phyloP scores from a whole-genome alignment of 2,113 vertebrate genomes.

The Oryzias woworae region DNA sequence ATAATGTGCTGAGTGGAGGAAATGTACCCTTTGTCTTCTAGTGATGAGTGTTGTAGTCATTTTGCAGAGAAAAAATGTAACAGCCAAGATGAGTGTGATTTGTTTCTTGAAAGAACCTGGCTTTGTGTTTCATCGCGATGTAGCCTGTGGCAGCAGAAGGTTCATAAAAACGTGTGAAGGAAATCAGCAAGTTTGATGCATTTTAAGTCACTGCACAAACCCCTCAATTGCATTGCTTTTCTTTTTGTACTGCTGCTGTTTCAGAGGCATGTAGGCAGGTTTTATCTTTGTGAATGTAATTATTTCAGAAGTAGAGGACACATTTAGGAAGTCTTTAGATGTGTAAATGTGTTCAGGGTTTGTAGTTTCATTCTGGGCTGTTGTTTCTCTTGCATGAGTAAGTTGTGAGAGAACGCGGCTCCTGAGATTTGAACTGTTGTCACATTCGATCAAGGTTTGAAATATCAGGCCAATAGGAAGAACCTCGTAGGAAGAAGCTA shows the following conservation, averaged over 20 bases:
- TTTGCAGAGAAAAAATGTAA: constrained; percentile 13
- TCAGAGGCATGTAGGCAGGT: constrained; percentile 10
- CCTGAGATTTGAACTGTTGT: constrained; percentile 31
- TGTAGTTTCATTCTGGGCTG: constrained; percentile 2
- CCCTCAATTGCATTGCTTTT: background rate
- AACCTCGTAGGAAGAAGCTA: constrained; percentile 28
- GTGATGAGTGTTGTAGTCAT: background rate
- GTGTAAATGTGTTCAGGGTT: constrained; percentile 26
- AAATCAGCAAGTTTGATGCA: constrained; percentile 3
- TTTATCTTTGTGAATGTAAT: constrained; percentile 37
- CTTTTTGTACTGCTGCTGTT: constrained; percentile 10
- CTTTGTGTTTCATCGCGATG: constrained; percentile 3
- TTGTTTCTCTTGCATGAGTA: constrained; percentile 10
- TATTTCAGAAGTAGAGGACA: constrained; percentile 12
- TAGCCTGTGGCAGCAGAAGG: constrained; percentile 1
- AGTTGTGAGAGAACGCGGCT: constrained; percentile 7
- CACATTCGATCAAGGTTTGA: constrained; percentile 49
- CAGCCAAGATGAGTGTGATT: constrained; percentile 9
- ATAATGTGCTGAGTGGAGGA: background rate
- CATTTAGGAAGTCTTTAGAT: constrained; percentile 4
- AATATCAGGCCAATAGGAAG: constrained; percentile 23
- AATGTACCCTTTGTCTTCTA: background rate
- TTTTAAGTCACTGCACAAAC: constrained; percentile 8
- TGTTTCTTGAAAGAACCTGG: background rate
- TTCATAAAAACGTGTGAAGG: background rate